Base-by-base conservation (phyloP, 2,113 vertebrate species). In the Mustela nigripes region DNA sequence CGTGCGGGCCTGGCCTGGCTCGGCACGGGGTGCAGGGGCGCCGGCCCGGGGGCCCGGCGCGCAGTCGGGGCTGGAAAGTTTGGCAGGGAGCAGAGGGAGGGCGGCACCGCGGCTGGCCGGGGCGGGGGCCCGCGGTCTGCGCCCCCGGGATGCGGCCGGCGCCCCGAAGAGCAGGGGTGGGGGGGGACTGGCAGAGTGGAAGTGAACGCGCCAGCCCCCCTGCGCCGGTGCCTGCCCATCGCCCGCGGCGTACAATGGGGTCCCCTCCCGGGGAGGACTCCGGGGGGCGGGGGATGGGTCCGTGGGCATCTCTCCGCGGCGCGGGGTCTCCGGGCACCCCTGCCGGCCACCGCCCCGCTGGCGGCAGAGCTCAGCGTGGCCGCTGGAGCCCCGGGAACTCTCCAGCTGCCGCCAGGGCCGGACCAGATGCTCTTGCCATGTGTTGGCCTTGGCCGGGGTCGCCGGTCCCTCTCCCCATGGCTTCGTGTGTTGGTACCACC, bases 171-270 rank as follows among this genome's bases (percentile, higher is more conserved):
- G 82, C 69, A 2, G 48, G 56, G 58, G 19, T 58, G 6, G 19
- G 48, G 45, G 8, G 31, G 39, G 8, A 92, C 82, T 19, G 48
- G 63, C 67, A 14, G 84, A 93, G 96, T 87, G 95, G 78, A 95
- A 91, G 86, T 22, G 92, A 90, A 80, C 33, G 97, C 65, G 89
- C 81, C 84, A 22, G 88, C 80, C 89, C 14, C 82, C 80, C 65
- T 42, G 45, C 73, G 65, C 95, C 33, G 67, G 80, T 94, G 97
- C 94, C 69, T 94, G 96, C 90, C 96, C 94, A 21, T 97, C 83
- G 89, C 95, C 95, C 67, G 94, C 90, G 90, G 94, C 87, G 87
- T 98, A 98, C 97, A 98, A 98, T 98, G 97, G 89, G 97, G 96
- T 96, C 96, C 86, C 96, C 97, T 98, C 94, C 97, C 90, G n/a